These are phyloP conservation scores for Acrossocheilus wenchowensis DNA, from an alignment of 2,797 vertebrate genomes.

Conservation along the genomic window DNA sequence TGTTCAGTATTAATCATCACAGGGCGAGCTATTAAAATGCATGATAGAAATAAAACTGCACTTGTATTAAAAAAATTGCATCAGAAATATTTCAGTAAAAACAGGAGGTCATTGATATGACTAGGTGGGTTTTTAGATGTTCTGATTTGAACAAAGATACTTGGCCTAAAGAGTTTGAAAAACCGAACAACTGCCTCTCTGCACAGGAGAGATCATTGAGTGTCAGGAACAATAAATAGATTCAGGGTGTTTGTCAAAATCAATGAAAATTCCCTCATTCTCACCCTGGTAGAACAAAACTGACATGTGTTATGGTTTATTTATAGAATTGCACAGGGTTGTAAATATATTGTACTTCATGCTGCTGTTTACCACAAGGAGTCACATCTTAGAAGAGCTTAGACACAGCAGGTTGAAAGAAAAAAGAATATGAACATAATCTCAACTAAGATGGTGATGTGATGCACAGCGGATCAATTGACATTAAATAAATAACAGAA, in stretches of 20 bases:
- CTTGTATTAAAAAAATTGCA: not conserved
- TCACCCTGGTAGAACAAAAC: slow-evolving; percentile 10
- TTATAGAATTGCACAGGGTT: slow-evolving; percentile 3
- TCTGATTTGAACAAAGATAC: slow-evolving; percentile 9
- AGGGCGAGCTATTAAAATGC: not conserved
- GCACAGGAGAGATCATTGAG: slow-evolving; percentile 23
- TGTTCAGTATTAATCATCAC: not conserved
- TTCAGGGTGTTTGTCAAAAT: slow-evolving; percentile 30
- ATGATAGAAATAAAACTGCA: not conserved
- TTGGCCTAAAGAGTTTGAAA: slow-evolving; percentile 17
- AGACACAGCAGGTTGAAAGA: not conserved
- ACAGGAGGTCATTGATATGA: not conserved
- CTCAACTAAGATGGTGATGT: not conserved
- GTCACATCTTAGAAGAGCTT: not conserved
- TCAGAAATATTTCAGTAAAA: not conserved
- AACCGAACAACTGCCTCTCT: slow-evolving; percentile 8
- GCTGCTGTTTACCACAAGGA: not conserved
- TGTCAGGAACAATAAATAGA: slow-evolving; percentile 35
- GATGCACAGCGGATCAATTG: not conserved
- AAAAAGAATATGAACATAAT: not conserved
- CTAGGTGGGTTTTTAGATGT: not conserved
- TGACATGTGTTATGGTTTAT: slow-evolving; percentile 27
- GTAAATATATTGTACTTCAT: slow-evolving; percentile 10
- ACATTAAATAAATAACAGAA: not conserved
- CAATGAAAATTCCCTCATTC: not conserved